phyloP scores from a whole-genome alignment of 53 echinoderm and acorn worm genomes.

The Patiria pectinifera region DNA sequence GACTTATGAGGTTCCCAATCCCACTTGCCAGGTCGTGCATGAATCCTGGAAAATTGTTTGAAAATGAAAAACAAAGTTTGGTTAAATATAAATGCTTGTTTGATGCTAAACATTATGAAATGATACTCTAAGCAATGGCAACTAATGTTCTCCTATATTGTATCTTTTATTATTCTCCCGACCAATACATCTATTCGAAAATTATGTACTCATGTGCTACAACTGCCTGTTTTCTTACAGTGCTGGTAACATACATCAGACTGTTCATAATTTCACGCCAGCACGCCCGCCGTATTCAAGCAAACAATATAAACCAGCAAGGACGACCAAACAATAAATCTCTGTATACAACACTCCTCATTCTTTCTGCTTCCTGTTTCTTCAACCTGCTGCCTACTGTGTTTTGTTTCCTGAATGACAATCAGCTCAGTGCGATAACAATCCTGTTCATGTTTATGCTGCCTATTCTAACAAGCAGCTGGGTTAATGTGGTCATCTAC shows the following conservation, averaged over 20 bases:
- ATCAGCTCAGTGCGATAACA: not conserved
- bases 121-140: too few relatives aligned
- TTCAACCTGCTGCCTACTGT: not conserved
- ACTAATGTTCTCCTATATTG: not conserved
- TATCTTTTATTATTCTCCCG: too few relatives aligned
- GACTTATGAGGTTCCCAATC: constrained; percentile 93
- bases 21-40: constrained; percentile 92
- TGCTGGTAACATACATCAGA: constrained; percentile 10
- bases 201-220: too few relatives aligned
- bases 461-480: constrained; percentile 16
- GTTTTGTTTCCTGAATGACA: not conserved
- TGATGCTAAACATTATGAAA: not conserved
- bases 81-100: not conserved
- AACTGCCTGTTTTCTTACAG: not conserved
- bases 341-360: constrained; percentile 18
- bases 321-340: constrained; percentile 20
- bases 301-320: constrained; percentile 1
- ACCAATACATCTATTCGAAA: too few relatives aligned
- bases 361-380: not conserved
- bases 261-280: constrained; percentile 43
- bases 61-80: not conserved
- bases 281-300: constrained; percentile 18
- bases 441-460: not conserved
- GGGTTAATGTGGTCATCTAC: constrained; percentile 38
- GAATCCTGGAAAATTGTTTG: constrained; percentile 41